phyloP scores from a whole-genome alignment of 2,113 vertebrate genomes.

The Baryphthengus martii region DNA sequence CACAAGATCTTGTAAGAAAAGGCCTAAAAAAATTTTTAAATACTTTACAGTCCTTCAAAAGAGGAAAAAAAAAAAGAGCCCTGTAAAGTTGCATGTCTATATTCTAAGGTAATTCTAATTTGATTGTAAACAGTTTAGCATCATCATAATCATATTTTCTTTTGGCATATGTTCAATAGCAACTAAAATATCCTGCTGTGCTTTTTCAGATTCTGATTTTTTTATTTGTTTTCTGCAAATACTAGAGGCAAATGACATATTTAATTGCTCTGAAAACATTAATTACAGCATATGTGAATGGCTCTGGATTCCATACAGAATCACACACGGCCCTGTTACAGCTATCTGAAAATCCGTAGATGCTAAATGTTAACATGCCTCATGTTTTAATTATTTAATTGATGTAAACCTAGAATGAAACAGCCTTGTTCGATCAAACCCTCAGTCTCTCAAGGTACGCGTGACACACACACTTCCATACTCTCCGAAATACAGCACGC shows the following conservation, averaged over 20 bases:
- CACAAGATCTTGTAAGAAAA: neutral
- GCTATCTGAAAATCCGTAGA: slow-evolving; percentile 4
- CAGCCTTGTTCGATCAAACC: neutral
- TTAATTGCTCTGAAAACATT: slow-evolving; percentile 43
- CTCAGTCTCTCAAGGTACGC: neutral
- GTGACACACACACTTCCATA: neutral
- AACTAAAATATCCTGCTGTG: neutral
- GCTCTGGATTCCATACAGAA: neutral
- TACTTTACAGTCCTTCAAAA: neutral
- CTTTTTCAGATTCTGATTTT: neutral
- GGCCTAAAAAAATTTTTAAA: neutral
- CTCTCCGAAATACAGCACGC: neutral
- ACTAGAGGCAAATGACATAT: neutral
- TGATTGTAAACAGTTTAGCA: neutral
- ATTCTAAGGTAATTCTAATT: neutral
- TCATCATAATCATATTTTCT: neutral
- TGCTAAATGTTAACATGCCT: neutral
- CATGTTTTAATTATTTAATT: neutral
- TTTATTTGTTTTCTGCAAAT: slow-evolving; percentile 43
- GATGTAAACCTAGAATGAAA: neutral
- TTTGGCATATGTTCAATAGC: slow-evolving; percentile 1
- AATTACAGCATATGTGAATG: slow-evolving; percentile 1
- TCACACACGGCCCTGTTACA: neutral
- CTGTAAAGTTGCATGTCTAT: neutral
- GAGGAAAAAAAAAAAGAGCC: neutral